Base-by-base conservation (phyloP, 2,888 invertebrate genomes). In the Hypselothyrea guttata region DNA sequence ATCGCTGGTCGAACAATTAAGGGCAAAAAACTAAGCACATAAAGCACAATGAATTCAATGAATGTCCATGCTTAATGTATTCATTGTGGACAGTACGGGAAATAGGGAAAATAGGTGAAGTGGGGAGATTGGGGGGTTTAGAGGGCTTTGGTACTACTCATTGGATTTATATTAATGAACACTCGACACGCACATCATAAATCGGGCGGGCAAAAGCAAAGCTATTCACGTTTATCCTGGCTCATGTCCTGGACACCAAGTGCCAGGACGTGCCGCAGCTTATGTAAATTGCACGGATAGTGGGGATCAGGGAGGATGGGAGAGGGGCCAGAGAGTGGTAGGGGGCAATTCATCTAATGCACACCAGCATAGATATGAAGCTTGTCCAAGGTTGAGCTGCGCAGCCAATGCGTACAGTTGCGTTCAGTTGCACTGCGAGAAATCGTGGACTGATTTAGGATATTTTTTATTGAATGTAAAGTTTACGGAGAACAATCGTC, bases 141-240 rank as follows among this genome's bases (percentile, higher is more conserved):
- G n/a, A 15, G 7, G 30, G 30, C 7, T n/a, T 1, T 11, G 47
- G 47, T 51, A 68, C 69, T 67, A 75, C 57, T 84, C 85, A 84
- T 82, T 75, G 79, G 69, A 82, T 74, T 84, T 74, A 81, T 78
- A 78, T 81, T 84, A 78, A 78, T 78, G 78, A 81, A 68, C 78
- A 77, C 77, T 84, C 78, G 71, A 71, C 84, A 78, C 84, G 82
- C 78, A 78, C 84, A 84, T 84, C 78, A 81, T 84, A 78, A 78
- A 78, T 84, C 84, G 68, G 9, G 4, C 12, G 3, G 28, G 7
- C 8, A 7, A 7, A 9, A 9, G 16, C 9, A 4, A 37, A 16
- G 34, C 12, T 7, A 7, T 9, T 8, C 8, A 28, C 28, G 9
- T 28, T 22, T 22, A 22, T 22, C 22, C 22, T 12, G 15, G 34